Evolutionary conservation across 2,888 invertebrate genomes (phyloP), one percentile per base, ranked within the genome.

Genomic region (Pseudeuparius sepicola): DNA sequence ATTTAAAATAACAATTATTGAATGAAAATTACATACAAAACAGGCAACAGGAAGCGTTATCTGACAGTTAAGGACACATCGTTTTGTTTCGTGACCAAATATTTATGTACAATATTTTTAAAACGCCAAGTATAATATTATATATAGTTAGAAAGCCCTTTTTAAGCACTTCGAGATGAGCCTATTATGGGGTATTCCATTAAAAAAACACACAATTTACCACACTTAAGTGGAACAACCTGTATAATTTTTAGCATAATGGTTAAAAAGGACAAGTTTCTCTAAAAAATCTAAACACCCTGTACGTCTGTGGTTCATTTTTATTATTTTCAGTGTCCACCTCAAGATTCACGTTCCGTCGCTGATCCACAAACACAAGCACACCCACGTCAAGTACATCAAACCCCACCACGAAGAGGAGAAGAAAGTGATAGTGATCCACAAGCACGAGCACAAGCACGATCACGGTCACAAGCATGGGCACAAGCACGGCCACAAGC

Each of bases 261-360:
- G n/a, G n/a, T n/a, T n/a, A n/a, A 24, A 24, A 11, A 11, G 10
- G 11, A 24, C 12, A 24, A 11, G 28, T 11, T 28, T 13, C 28
- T n/a, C n/a, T n/a, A 28, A 28, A 28, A n/a, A 28, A n/a, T 28
- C 14, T 14, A 36, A 36, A 23, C 31, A 36, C n/a, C 9, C 24
- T 32, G n/a, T 27, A 7, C 33, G 2, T n/a, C 13, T 12, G 14
- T 28, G 11, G 4, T 31, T n/a, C 7, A 3, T 13, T 33, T 12
- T 37, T 36, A 23, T 44, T 18, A 17, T 31, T 49, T 50, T 10
- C 39, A 55, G 53, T 41, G 47, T 51, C 4, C 52, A 51, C 37
- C 23, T 52, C 10, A 54, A 49, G 37, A 50, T 52, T 14, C 43
- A 47, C 24, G 48, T 51, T 2, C 53, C 53, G 3, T 28, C 47